Evolutionary conservation across 2,797 vertebrate genomes (phyloP).

Genomic region (Sphenopsis melanotis): DNA sequence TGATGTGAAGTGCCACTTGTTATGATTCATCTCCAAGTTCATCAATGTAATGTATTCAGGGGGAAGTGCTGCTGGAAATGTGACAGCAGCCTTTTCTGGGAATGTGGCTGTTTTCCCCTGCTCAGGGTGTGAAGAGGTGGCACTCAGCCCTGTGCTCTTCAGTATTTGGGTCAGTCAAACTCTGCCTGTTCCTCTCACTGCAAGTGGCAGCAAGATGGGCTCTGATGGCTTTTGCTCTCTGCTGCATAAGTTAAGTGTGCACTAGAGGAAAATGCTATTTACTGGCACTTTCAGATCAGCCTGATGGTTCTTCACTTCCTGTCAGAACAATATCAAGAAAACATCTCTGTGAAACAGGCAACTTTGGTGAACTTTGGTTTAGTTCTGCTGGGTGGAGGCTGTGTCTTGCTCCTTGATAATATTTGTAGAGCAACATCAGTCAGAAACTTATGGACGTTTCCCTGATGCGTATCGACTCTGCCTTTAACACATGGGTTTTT

Average conservation of each 20-base stretch:
- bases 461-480: background rate
- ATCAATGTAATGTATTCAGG: background rate
- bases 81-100: background rate
- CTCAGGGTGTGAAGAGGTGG: background rate
- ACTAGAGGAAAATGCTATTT: background rate
- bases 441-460: background rate
- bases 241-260: background rate
- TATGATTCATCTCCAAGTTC: background rate
- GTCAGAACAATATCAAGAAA: background rate
- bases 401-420: background rate
- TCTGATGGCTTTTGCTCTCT: background rate
- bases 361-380: background rate
- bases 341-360: background rate
- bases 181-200: background rate
- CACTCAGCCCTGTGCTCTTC: background rate
- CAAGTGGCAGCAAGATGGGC: background rate
- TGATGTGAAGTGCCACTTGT: background rate
- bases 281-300: background rate
- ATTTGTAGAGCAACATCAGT: background rate
- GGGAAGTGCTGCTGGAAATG: background rate
- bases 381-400: background rate
- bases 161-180: background rate
- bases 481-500: background rate
- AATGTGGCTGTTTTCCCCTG: background rate
- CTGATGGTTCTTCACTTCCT: background rate